These are phyloP conservation scores for Chaunax sp. DNA, from an alignment of 2,797 vertebrate genomes.

Conservation along the genomic window DNA sequence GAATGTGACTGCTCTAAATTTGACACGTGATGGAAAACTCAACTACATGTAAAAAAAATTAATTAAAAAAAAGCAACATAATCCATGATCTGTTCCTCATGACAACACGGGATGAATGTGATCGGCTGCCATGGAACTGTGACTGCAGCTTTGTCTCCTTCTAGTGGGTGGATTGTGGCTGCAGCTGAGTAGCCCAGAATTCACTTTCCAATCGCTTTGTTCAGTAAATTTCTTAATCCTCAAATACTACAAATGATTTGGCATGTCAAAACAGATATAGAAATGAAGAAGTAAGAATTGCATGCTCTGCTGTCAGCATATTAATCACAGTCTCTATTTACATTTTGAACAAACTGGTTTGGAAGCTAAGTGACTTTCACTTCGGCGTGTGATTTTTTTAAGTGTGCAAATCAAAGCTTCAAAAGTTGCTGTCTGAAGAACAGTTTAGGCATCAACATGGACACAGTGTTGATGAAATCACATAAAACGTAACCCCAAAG, in stretches of 20 bases:
- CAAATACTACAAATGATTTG: constrained; percentile 29
- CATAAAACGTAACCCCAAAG: constrained; percentile 29
- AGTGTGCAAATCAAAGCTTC: constrained; percentile 20
- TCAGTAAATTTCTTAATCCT: constrained; percentile 13
- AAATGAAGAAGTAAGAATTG: constrained; percentile 33
- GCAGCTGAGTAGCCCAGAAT: constrained; percentile 18
- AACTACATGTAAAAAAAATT: not conserved
- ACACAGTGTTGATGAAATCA: constrained; percentile 36
- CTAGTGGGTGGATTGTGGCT: constrained; percentile 63
- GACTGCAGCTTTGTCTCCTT: constrained; percentile 66
- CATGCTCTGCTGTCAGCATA: constrained; percentile 23
- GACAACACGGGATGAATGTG: constrained; percentile 14
- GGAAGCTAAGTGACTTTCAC: constrained; percentile 33
- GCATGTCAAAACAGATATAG: constrained; percentile 25
- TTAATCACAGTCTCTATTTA: constrained; percentile 57
- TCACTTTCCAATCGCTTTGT: constrained; percentile 28
- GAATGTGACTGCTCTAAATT: constrained; percentile 27
- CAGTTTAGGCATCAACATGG: constrained; percentile 46
- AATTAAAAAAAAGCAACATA: constrained; percentile 25
- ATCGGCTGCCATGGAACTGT: constrained; percentile 21
- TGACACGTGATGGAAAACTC: constrained; percentile 32
- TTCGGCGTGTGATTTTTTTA: constrained; percentile 2
- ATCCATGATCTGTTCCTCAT: constrained; percentile 2
- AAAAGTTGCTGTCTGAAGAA: constrained; percentile 62
- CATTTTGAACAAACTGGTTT: constrained; percentile 46